Percentiles rank a stretch among this genome's conserved stretches.
Conservation (phyloP, 2,888 invertebrate genomes). For the Orgyia antiqua region DNA sequence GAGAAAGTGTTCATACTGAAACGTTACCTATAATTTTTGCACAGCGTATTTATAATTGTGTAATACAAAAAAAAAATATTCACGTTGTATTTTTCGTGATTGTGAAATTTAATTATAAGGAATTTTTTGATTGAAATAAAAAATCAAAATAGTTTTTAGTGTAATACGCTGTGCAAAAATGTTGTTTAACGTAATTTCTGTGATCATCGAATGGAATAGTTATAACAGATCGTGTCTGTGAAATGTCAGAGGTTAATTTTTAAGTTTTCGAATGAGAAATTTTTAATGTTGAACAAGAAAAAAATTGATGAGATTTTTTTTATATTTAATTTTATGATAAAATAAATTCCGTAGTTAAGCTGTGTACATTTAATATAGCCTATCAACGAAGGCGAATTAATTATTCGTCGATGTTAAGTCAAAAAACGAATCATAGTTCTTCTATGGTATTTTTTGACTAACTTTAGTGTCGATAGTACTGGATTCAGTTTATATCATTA, state of each 20-base stretch:
- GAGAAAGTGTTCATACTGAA: conserved; percentile 70
- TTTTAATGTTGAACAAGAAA: conserved; percentile 57
- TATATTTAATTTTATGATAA: conserved; percentile 64
- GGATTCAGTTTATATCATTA: conserved; percentile 56
- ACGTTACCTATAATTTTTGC: conserved; percentile 36
- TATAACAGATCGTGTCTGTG: conserved; percentile 62
- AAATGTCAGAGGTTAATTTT: conserved; percentile 61
- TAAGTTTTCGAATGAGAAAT: conserved; percentile 63
- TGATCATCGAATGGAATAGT: conserved; percentile 74
- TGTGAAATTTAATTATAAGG: conserved; percentile 38
- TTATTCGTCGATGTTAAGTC: conserved; percentile 17
- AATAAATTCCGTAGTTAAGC: conserved; percentile 71
- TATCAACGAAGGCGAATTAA: conserved; percentile 46
- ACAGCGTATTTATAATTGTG: conserved; percentile 26
- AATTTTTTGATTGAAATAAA: conserved; percentile 34
- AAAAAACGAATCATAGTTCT: conserved; percentile 22
- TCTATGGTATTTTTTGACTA: conserved; percentile 32
- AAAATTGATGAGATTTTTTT: conserved; percentile 56
- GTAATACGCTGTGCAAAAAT: conserved; percentile 37
- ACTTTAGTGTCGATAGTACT: conserved; percentile 68
- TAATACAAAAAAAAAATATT: conserved; percentile 33
- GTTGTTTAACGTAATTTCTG: conserved; percentile 47
- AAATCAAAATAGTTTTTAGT: conserved; percentile 35
- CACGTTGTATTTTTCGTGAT: conserved; percentile 56
- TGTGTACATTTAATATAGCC: conserved; percentile 69